phyloP scores from a whole-genome alignment of 2,888 invertebrate genomes.

The Hydrotaea diabolus region DNA sequence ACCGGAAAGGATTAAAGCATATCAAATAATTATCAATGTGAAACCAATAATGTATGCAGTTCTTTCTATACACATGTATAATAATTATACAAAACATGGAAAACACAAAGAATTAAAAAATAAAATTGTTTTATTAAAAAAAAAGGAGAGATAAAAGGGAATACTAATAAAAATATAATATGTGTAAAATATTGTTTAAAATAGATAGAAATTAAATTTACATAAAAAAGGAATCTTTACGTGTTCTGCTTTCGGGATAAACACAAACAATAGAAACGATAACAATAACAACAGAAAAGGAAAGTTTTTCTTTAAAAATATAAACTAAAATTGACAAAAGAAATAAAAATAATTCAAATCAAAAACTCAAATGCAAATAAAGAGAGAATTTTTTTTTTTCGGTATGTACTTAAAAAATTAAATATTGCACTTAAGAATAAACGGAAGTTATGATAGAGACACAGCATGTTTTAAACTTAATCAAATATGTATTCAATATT shows the following conservation, averaged over 20 bases:
- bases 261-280: background rate
- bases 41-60: conserved; percentile 30
- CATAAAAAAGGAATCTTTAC: conserved; percentile 16
- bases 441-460: conserved; percentile 41
- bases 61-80: conserved; percentile 11
- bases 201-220: conserved; percentile 15
- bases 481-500: conserved; percentile 14
- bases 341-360: background rate
- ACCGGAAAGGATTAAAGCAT: conserved; percentile 74
- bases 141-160: conserved; percentile 31
- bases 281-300: conserved; percentile 23
- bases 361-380: conserved; percentile 29
- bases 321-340: background rate
- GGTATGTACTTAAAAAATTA: background rate
- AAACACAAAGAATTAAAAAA: conserved; percentile 37
- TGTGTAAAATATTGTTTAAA: conserved; percentile 6
- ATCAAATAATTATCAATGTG: conserved; percentile 51
- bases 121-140: conserved; percentile 59
- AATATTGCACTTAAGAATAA: conserved; percentile 44
- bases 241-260: conserved; percentile 4
- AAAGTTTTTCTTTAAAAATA: conserved; percentile 5
- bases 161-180: conserved; percentile 40
- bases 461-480: conserved; percentile 43
- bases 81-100: conserved; percentile 38
- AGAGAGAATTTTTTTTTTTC: background rate